These are phyloP conservation scores for Saccopteryx bilineata DNA, from an alignment of 2,113 vertebrate genomes.

Conservation along the genomic window DNA sequence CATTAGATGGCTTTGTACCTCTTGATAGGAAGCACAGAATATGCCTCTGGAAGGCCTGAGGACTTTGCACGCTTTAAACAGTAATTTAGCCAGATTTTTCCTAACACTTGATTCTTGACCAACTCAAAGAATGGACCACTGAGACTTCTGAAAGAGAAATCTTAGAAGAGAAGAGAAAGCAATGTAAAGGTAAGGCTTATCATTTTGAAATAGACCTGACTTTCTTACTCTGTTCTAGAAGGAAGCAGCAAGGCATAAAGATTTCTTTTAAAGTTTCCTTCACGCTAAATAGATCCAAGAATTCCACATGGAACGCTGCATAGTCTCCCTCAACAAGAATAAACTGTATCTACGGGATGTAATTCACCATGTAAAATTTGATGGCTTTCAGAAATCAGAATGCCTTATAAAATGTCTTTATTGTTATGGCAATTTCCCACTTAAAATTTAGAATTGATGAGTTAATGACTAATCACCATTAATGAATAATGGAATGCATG, in stretches of 20 bases:
- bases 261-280: not conserved
- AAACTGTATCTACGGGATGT: not conserved
- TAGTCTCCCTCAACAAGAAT: not conserved
- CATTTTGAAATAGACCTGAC: not conserved
- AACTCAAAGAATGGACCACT: not conserved
- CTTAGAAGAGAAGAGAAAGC: not conserved
- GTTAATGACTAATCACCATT: constrained; percentile 63
- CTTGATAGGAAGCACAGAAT: not conserved
- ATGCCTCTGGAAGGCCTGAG: not conserved
- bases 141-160: not conserved
- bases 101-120: not conserved
- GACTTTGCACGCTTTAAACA: not conserved
- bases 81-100: not conserved
- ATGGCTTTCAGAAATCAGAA: not conserved
- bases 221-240: not conserved
- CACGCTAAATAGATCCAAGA: not conserved
- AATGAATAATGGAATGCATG: constrained; percentile 41
- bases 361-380: constrained; percentile 9
- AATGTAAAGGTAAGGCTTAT: not conserved
- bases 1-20: not conserved
- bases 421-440: not conserved
- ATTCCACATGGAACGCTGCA: not conserved
- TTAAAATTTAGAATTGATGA: constrained; percentile 54
- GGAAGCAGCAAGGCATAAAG: not conserved
- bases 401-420: not conserved